Base-by-base conservation (phyloP, 1,140 invertebrate species). In the Pectinophora gossypiella region DNA sequence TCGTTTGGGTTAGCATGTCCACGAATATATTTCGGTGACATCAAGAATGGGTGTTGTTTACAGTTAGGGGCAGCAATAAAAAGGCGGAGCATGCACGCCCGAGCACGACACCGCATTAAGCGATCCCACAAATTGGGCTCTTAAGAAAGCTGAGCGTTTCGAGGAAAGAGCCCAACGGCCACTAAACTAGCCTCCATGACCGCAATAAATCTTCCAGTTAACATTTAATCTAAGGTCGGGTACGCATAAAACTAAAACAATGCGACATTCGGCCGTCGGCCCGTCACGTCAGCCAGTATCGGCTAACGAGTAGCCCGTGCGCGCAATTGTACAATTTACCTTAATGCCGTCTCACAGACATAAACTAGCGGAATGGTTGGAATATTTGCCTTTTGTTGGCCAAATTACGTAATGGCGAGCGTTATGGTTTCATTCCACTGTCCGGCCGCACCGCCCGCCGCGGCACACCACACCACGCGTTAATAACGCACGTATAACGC, bases 271-370 rank as follows among this genome's bases (percentile, higher is more conserved):
- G 67, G 54, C 63, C 61, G 65, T 58, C n/a, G n/a, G 64, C 61
- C 56, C 64, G 66, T 80, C 76, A 74, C 72, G 78, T 76, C 72
- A 64, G 46, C 51, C 54, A 56, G 45, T 43, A 49, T 49, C 64
- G 56, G 57, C 64, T 85, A 80, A 85, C 82, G 79, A 83, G 70
- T 72, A 77, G 73, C 83, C 73, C 79, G 84, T 85, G 84, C 76
- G 63, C 65, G 69, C 77, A 80, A 82, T 79, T 79, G 69, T 83
- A 76, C 78, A 81, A 83, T 85, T 84, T 85, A 85, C 79, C 69
- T 82, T 83, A 82, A 86, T 84, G 74, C 72, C 62, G 65, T 70
- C 59, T 67, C 64, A 59, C 67, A 62, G 63, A 76, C 70, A 80
- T 77, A 77, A 80, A 83, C 69, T 72, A 78, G 71, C 71, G 52